phyloP scores from a whole-genome alignment of 2,797 vertebrate species.

The Vipera latastei region DNA sequence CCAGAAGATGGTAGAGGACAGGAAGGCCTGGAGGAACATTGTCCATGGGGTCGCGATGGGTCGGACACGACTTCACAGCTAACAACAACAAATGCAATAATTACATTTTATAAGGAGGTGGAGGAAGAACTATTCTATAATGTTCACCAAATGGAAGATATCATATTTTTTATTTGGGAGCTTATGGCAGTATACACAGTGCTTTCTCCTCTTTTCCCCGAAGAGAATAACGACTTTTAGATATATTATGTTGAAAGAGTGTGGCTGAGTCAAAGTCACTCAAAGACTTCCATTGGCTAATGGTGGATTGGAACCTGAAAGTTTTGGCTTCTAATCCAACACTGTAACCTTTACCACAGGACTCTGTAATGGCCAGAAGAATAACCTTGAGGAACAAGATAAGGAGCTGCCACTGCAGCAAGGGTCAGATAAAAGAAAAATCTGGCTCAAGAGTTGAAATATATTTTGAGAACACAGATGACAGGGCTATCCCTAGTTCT shows the following conservation, averaged over 20 bases:
- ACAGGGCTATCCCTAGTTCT: background rate
- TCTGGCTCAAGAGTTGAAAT: background rate
- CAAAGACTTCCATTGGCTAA: background rate
- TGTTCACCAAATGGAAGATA: background rate
- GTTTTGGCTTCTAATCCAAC: background rate
- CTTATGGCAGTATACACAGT: background rate
- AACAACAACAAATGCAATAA: background rate
- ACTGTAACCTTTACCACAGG: background rate
- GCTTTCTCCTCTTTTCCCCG: background rate
- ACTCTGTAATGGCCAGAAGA: background rate
- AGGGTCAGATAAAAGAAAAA: background rate
- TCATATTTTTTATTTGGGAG: background rate
- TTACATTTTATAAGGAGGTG: background rate
- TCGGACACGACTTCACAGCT: too few species aligned
- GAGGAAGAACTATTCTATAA: background rate
- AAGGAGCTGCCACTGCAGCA: background rate
- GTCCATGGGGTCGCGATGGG: too few species aligned
- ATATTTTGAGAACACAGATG: background rate
- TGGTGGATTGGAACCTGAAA: background rate
- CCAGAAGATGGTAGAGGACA: too few species aligned
- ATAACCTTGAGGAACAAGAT: background rate
- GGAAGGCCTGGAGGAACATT: too few species aligned
- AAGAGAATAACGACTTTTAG: background rate
- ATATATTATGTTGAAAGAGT: background rate
- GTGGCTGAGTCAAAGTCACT: background rate